These are phyloP conservation scores for Hirtodrosophila histrioides DNA, from an alignment of 2,888 invertebrate genomes.

Conservation along the genomic window DNA sequence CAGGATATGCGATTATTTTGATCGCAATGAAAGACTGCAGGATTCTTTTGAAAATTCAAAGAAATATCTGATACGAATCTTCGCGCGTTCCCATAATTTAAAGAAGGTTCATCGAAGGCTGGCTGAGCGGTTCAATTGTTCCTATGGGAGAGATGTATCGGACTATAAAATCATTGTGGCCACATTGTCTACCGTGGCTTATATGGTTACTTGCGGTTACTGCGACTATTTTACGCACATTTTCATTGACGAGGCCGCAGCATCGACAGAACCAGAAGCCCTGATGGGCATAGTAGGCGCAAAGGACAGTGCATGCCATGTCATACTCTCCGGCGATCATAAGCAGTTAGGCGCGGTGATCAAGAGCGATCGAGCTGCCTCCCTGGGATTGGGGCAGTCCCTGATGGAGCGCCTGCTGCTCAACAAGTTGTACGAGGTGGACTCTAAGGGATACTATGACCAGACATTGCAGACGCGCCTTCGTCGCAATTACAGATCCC, in stretches of 20 bases:
- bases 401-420: slow-evolving; percentile 89
- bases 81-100: slow-evolving; percentile 76
- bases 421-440: slow-evolving; percentile 82
- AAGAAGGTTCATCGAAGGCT: slow-evolving; percentile 70
- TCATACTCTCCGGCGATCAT: slow-evolving; percentile 90
- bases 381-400: slow-evolving; percentile 84
- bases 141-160: slow-evolving; percentile 58
- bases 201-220: slow-evolving; percentile 67
- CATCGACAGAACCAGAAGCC: slow-evolving; percentile 89
- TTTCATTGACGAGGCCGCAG: slow-evolving; percentile 91
- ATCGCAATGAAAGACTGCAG: slow-evolving; percentile 20
- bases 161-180: slow-evolving; percentile 87
- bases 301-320: slow-evolving; percentile 83
- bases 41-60: too few species aligned
- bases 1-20: slow-evolving; percentile 81
- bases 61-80: slow-evolving; percentile 83
- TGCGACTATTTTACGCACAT: slow-evolving; percentile 85
- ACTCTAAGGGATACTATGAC: slow-evolving; percentile 84
- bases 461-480: slow-evolving; percentile 89
- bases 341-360: slow-evolving; percentile 89
- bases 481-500: slow-evolving; percentile 90
- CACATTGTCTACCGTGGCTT: slow-evolving; percentile 86
- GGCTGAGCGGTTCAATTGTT: slow-evolving; percentile 83
- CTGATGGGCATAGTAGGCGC: slow-evolving; percentile 86
- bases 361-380: slow-evolving; percentile 77